phyloP scores from a whole-genome alignment of 1,140 invertebrate genomes.

The Saccostrea echinata region DNA sequence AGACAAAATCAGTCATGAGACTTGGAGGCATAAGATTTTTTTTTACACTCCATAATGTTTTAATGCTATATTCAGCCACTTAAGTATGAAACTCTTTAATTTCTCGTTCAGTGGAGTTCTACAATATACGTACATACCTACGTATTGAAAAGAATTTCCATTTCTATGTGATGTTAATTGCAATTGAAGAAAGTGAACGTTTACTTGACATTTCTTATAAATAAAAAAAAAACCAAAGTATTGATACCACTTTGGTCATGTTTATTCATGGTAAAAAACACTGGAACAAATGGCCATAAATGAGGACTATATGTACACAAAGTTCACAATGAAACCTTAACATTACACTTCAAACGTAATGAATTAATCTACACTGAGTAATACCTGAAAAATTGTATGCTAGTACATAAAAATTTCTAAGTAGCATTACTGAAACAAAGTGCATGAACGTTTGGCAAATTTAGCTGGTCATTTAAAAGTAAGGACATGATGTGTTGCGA shows the following conservation, averaged over 20 bases:
- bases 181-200: too few species aligned
- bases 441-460: neutral
- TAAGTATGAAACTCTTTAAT: too few species aligned
- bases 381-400: too few species aligned
- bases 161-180: too few species aligned
- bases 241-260: neutral
- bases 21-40: too few species aligned
- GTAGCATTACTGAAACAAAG: neutral
- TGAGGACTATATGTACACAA: conserved; percentile 28
- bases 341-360: conserved; percentile 19
- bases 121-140: too few species aligned
- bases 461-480: neutral
- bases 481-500: neutral
- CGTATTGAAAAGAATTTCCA: too few species aligned
- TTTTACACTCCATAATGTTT: too few species aligned
- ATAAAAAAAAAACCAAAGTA: neutral
- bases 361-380: neutral
- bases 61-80: too few species aligned
- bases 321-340: neutral
- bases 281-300: conserved; percentile 11
- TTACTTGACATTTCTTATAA: neutral
- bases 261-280: conserved; percentile 39
- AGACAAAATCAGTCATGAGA: too few species aligned
- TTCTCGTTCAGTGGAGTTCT: too few species aligned
- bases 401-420: neutral